Evolutionary conservation across 2,113 vertebrate genomes (phyloP).

Genomic region (Butorides virescens): DNA sequence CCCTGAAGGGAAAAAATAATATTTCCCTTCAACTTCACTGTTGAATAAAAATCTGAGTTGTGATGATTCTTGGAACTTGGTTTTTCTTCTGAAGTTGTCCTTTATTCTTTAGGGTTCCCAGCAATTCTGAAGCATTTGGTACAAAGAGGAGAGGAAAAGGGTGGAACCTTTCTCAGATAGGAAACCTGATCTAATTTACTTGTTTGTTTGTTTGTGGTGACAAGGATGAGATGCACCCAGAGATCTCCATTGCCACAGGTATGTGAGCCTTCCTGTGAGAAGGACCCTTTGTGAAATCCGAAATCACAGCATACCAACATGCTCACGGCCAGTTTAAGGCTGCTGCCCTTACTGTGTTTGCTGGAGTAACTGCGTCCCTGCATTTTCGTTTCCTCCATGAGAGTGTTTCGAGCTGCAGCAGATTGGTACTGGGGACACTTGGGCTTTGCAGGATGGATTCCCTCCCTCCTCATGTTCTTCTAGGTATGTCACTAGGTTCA

Average conservation of each 20-base stretch:
- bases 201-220: background rate
- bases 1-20: slow-evolving; percentile 42
- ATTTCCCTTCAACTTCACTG: slow-evolving; percentile 67
- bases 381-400: background rate
- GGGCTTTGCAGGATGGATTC: background rate
- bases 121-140: background rate
- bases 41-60: slow-evolving; percentile 78
- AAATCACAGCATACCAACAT: background rate
- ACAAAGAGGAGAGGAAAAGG: background rate
- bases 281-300: background rate
- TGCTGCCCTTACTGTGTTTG: background rate
- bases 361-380: background rate
- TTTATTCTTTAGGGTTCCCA: background rate
- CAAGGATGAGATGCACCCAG: background rate
- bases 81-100: slow-evolving; percentile 51
- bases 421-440: background rate
- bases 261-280: background rate
- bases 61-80: slow-evolving; percentile 58
- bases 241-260: background rate
- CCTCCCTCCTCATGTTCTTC: background rate
- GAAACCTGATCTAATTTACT: background rate
- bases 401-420: background rate
- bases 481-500: background rate
- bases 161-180: background rate
- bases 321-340: background rate